A percentile compares a stretch with the other conserved stretches of the same genome.
Evolutionary conservation across 2,797 vertebrate species (phyloP).

Genomic region (Podarcis siculus): DNA sequence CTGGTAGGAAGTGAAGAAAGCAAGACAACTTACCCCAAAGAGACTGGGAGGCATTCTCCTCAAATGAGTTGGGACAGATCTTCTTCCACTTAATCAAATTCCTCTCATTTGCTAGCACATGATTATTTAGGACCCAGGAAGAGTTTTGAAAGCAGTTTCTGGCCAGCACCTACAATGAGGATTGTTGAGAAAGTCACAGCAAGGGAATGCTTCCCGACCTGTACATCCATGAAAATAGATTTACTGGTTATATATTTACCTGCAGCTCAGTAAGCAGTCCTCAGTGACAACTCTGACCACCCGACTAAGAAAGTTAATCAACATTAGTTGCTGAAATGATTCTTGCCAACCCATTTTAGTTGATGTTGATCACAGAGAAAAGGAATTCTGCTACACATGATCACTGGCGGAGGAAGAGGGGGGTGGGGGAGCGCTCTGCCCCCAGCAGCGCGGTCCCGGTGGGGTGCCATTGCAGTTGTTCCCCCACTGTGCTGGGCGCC

Average conservation of each 20-base stretch:
- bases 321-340: background rate
- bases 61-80: conserved; percentile 6
- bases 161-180: background rate
- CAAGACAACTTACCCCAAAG: conserved; percentile 18
- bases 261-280: background rate
- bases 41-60: conserved; percentile 16
- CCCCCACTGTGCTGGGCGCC: no score
- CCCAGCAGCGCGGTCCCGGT: no score
- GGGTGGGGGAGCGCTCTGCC: no score
- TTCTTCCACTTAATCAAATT: background rate
- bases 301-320: fast-evolving
- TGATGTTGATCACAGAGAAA: background rate
- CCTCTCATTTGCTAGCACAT: background rate
- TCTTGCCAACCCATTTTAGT: background rate
- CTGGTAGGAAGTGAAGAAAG: conserved; percentile 9
- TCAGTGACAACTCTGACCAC: background rate
- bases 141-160: conserved; percentile 23
- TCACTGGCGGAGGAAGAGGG: no score
- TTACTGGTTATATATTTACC: background rate
- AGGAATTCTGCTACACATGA: background rate
- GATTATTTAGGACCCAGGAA: conserved; percentile 8
- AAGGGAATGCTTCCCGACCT: background rate
- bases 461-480: no score
- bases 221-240: background rate
- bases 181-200: background rate